Conservation (phyloP, 1,140 invertebrate species). For the Drosophila athabasca region DNA sequence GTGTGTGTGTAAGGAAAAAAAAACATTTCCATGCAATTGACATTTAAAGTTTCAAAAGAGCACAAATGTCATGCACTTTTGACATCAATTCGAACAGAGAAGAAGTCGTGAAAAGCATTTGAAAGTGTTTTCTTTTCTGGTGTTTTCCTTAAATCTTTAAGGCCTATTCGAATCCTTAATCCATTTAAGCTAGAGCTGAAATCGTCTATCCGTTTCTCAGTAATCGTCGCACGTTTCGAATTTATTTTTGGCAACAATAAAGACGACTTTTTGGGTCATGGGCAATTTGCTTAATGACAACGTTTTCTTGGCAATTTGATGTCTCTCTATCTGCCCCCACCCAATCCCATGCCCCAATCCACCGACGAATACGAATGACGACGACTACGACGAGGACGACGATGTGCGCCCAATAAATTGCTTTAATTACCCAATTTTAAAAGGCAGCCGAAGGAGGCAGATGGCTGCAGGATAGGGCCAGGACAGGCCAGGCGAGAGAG, state of each 20-base stretch:
- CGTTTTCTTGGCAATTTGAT: slow-evolving; percentile 52
- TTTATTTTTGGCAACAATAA: slow-evolving; percentile 45
- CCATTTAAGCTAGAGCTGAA: not conserved
- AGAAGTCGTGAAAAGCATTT: too few species aligned
- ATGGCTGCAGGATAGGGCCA: too few species aligned
- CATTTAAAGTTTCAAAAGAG: slow-evolving; percentile 25
- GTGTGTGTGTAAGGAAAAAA: slow-evolving; percentile 22
- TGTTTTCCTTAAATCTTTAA: not conserved
- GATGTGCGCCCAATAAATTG: slow-evolving; percentile 70
- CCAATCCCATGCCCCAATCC: slow-evolving; percentile 15
- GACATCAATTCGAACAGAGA: not conserved
- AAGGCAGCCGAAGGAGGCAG: slow-evolving; percentile 27
- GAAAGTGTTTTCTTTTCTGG: too few species aligned
- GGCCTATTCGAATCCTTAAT: too few species aligned
- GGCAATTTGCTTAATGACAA: slow-evolving; percentile 68
- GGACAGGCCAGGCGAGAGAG: too few species aligned
- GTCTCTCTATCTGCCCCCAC: slow-evolving; percentile 1
- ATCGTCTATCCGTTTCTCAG: not conserved
- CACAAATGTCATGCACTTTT: not conserved
- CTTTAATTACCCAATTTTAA: slow-evolving; percentile 81
- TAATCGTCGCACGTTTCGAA: slow-evolving; percentile 8
- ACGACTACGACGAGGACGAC: slow-evolving; percentile 12
- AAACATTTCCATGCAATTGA: slow-evolving; percentile 27
- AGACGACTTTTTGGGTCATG: slow-evolving; percentile 16
- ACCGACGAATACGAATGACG: not conserved